Evolutionary conservation across 2,797 vertebrate genomes (phyloP).

Genomic region (Thunnus albacares): DNA sequence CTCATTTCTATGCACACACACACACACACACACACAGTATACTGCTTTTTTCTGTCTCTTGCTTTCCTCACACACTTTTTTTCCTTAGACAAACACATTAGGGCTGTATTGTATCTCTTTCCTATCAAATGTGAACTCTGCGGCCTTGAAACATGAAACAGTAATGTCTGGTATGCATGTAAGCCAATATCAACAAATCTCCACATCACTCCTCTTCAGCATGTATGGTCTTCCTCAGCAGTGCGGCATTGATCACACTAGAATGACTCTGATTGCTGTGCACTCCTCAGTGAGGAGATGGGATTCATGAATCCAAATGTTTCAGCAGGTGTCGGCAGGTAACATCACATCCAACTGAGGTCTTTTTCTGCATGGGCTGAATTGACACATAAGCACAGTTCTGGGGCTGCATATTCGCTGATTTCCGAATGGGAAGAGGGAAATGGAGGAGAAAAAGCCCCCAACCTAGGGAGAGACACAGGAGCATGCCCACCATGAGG

Average conservation of each 20-base stretch:
- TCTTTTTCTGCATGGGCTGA: constrained; percentile 70
- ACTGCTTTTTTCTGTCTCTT: not conserved
- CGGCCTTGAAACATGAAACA: constrained; percentile 35
- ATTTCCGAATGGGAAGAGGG: constrained; percentile 59
- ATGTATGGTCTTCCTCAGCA: constrained; percentile 55
- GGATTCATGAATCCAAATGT: constrained; percentile 79
- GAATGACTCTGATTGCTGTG: constrained; percentile 70
- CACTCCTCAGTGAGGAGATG: constrained; percentile 50
- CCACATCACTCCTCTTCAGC: constrained; percentile 40
- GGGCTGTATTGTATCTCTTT: constrained; percentile 32
- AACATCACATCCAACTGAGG: constrained; percentile 69
- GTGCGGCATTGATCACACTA: constrained; percentile 60
- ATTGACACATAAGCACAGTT: constrained; percentile 61
- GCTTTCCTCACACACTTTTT: not conserved
- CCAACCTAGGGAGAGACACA: constrained; percentile 52
- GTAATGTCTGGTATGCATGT: constrained; percentile 40
- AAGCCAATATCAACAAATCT: constrained; percentile 60
- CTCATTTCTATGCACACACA: constrained; percentile 59
- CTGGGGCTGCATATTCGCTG: constrained; percentile 49
- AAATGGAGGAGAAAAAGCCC: constrained; percentile 43
- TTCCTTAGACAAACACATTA: constrained; percentile 23
- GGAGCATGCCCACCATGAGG: constrained; percentile 60
- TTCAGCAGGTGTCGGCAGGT: constrained; percentile 72
- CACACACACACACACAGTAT: constrained; percentile 17
- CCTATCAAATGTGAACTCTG: constrained; percentile 42